These are phyloP conservation scores for Serranus cabrilla DNA, from an alignment of 2,797 vertebrate genomes.

Conservation along the genomic window DNA sequence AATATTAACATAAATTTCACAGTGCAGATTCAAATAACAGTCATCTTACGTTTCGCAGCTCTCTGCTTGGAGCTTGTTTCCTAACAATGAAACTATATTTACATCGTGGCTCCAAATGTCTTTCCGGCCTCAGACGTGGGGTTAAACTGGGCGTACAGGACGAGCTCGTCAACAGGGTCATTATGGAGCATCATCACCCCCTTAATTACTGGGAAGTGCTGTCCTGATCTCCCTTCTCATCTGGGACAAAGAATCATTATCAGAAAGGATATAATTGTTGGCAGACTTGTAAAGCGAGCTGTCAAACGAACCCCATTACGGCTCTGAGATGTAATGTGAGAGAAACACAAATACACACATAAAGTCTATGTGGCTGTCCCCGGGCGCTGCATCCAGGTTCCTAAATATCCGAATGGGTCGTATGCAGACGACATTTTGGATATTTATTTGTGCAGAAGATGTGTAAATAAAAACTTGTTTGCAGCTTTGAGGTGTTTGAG, in stretches of 20 bases:
- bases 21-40: constrained; percentile 1
- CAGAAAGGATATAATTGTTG: neutral
- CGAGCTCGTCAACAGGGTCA: constrained; percentile 5
- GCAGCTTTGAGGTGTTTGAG: neutral
- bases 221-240: neutral
- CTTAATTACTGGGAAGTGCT: neutral
- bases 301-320: constrained; percentile 15
- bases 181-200: neutral
- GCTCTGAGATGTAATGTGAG: constrained; percentile 7
- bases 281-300: constrained; percentile 1
- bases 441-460: neutral
- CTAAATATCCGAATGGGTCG: neutral
- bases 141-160: constrained; percentile 1
- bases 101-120: neutral
- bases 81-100: neutral
- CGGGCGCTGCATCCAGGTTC: neutral
- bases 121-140: neutral
- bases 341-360: neutral
- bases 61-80: neutral
- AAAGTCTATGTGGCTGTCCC: neutral
- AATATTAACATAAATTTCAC: too few species aligned
- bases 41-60: neutral
- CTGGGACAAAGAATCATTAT: neutral
- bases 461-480: neutral
- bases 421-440: neutral